Percentiles rank a stretch among this genome's conserved stretches.
Evolutionary conservation across 2,113 vertebrate genomes (phyloP).

Genomic region (Xiphorhynchus elegans): DNA sequence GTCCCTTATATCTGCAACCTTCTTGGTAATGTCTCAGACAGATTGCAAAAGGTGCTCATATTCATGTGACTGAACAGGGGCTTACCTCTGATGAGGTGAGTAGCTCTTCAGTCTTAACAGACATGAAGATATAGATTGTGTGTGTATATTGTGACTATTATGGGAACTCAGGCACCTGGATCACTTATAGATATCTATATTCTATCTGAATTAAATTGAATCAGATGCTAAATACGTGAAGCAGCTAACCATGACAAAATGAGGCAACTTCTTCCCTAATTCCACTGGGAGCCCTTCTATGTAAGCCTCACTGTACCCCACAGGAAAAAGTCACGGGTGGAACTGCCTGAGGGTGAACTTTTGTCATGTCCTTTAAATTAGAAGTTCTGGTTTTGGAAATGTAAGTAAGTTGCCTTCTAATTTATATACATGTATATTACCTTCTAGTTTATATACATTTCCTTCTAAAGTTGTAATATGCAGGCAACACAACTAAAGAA

Average conservation of each 20-base stretch:
- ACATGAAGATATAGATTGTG: fast-evolving
- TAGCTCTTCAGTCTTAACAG: background rate
- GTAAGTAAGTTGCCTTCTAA: background rate
- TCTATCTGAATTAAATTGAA: background rate
- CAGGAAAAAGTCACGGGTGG: background rate
- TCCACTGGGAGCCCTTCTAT: background rate
- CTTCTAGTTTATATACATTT: background rate
- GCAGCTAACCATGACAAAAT: background rate
- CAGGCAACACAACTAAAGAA: background rate
- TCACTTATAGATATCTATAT: background rate
- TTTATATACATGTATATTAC: background rate
- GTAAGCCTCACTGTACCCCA: background rate
- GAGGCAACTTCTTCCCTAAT: background rate
- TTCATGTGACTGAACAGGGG: background rate
- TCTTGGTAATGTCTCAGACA: background rate
- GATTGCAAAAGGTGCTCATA: background rate
- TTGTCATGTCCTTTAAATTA: background rate
- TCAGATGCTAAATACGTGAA: background rate
- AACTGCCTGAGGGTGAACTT: background rate
- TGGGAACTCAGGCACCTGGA: background rate
- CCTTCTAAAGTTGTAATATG: background rate
- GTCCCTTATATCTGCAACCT: background rate
- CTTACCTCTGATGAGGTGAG: background rate
- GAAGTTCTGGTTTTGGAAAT: background rate
- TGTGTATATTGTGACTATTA: background rate